Percentiles rank a stretch among this genome's conserved stretches.
These are phyloP conservation scores for Garrulus glandarius DNA, from an alignment of 2,797 vertebrate species.

Conservation along the genomic window DNA sequence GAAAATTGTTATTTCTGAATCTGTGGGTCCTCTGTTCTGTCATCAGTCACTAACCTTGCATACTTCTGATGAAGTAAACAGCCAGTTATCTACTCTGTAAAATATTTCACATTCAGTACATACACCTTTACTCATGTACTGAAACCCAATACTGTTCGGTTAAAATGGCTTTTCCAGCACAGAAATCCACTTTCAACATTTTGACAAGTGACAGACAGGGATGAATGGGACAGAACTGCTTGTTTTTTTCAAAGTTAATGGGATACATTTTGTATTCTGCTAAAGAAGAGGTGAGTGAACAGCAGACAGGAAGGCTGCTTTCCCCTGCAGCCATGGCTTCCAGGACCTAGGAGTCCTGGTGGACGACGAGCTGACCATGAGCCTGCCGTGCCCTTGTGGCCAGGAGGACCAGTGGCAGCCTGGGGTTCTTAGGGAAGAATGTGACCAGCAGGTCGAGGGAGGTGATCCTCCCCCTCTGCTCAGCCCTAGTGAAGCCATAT, in stretches of 20 bases:
- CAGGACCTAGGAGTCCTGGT: not conserved
- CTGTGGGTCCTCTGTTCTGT: not conserved
- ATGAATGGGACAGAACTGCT: not conserved
- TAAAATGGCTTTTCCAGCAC: not conserved
- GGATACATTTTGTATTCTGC: not conserved
- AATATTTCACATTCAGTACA: not conserved
- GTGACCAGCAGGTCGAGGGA: not conserved
- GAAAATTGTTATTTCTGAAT: not conserved
- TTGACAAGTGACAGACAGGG: not conserved
- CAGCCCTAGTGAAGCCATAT: not conserved
- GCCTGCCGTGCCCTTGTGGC: accelerated
- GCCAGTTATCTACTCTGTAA: not conserved
- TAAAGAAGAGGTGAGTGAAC: not conserved
- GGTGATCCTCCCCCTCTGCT: not conserved
- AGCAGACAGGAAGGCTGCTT: not conserved
- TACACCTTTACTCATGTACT: not conserved
- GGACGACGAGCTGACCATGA: not conserved
- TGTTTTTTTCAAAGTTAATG: not conserved
- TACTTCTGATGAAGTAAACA: not conserved
- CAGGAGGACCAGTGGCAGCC: not conserved
- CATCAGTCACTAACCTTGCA: not conserved
- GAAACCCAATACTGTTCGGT: not conserved
- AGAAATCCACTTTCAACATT: not conserved
- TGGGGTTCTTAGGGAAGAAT: not conserved
- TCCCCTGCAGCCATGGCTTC: not conserved